phyloP scores from a whole-genome alignment of 2,797 vertebrate genomes.

The Pteropus rufus region DNA sequence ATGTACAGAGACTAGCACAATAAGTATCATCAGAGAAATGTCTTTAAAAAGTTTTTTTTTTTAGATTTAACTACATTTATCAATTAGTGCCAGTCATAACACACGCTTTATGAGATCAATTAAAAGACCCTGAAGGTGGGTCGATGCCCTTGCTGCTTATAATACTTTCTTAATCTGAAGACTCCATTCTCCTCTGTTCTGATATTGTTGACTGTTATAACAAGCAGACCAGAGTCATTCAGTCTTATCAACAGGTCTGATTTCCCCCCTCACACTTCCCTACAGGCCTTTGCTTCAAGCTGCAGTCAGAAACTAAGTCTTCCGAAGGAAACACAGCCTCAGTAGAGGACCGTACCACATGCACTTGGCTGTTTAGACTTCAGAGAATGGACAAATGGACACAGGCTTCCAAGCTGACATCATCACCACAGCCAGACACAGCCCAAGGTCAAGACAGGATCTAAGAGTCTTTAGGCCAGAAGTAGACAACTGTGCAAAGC shows the following conservation, averaged over 20 bases:
- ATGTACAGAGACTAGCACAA: neutral
- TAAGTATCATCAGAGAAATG: neutral
- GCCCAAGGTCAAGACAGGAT: neutral
- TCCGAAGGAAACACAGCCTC: neutral
- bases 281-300: neutral
- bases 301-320: neutral
- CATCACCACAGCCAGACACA: neutral
- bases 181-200: neutral
- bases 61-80: neutral
- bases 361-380: neutral
- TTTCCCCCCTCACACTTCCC: neutral
- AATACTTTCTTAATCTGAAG: neutral
- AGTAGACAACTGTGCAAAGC: neutral
- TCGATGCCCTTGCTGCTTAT: neutral
- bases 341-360: accelerated
- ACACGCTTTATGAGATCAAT: neutral
- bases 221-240: neutral
- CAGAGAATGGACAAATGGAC: neutral
- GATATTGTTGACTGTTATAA: neutral
- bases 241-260: neutral
- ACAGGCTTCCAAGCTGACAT: neutral
- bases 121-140: neutral
- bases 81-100: neutral
- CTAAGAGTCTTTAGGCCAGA: neutral
- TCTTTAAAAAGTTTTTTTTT: neutral